These are phyloP conservation scores for Calephelis virginiensis DNA, from an alignment of 1,140 invertebrate genomes.

Conservation along the genomic window DNA sequence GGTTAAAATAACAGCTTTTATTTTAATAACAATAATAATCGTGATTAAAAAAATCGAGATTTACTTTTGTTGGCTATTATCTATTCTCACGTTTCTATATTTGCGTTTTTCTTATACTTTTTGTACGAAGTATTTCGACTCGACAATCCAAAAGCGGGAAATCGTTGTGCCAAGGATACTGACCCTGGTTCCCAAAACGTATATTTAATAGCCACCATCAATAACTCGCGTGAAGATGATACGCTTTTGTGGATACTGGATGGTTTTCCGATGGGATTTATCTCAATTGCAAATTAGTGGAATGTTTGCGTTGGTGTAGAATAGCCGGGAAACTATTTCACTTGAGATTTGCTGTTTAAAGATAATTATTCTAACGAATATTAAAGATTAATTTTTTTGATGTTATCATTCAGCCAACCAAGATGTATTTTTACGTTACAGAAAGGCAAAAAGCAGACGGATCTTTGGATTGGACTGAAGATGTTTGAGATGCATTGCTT, in stretches of 20 bases:
- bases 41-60: no score
- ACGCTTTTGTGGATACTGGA: constrained; percentile 59
- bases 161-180: constrained; percentile 21
- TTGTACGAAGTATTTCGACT: no score
- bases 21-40: no score
- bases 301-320: constrained; percentile 40
- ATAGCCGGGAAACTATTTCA: constrained; percentile 1
- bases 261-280: constrained; percentile 62
- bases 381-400: neutral
- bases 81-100: no score
- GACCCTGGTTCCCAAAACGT: constrained; percentile 59
- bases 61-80: no score
- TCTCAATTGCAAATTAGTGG: constrained; percentile 77
- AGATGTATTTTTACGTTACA: no score
- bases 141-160: no score
- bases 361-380: constrained; percentile 2
- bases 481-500: no score
- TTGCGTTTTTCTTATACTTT: no score
- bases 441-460: no score
- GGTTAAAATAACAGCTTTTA: no score
- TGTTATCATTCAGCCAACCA: neutral
- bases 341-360: neutral
- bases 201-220: constrained; percentile 78
- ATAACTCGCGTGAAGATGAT: constrained; percentile 74
- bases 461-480: no score